Evolutionary conservation across 1,140 invertebrate genomes (phyloP).

Genomic region (Teleopsis dalmanni): DNA sequence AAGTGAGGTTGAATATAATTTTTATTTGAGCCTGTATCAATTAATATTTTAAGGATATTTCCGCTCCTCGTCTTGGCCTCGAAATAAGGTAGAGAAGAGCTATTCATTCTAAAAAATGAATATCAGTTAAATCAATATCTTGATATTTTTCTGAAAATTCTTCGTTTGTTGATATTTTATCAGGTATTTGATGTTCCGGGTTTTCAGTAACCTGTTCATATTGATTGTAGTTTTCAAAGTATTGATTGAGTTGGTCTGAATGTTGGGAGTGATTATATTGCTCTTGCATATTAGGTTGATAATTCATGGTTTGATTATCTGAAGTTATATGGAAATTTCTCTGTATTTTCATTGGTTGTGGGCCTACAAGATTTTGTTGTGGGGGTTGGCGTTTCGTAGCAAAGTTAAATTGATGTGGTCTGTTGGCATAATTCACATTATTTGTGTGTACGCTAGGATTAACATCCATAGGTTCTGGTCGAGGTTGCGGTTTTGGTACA

Average conservation of each 20-base stretch:
- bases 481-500: constrained; percentile 9
- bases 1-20: constrained; percentile 2
- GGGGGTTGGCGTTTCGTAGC: background rate
- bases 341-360: background rate
- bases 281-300: too few species aligned
- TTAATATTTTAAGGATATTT: background rate
- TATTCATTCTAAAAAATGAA: constrained; percentile 19
- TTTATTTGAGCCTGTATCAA: background rate
- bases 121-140: background rate
- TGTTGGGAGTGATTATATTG: too few species aligned
- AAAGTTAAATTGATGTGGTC: constrained; percentile 5
- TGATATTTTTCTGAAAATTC: too few species aligned
- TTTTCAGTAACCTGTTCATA: too few species aligned
- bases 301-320: background rate
- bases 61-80: background rate
- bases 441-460: constrained; percentile 11
- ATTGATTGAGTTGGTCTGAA: too few species aligned
- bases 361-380: background rate
- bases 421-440: constrained; percentile 15
- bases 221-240: too few species aligned
- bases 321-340: background rate
- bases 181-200: too few species aligned
- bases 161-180: too few species aligned
- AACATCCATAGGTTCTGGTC: constrained; percentile 15
- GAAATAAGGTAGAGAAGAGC: background rate